These are phyloP conservation scores for Habropoda laboriosa DNA, from an alignment of 1,140 invertebrate genomes.

Conservation along the genomic window DNA sequence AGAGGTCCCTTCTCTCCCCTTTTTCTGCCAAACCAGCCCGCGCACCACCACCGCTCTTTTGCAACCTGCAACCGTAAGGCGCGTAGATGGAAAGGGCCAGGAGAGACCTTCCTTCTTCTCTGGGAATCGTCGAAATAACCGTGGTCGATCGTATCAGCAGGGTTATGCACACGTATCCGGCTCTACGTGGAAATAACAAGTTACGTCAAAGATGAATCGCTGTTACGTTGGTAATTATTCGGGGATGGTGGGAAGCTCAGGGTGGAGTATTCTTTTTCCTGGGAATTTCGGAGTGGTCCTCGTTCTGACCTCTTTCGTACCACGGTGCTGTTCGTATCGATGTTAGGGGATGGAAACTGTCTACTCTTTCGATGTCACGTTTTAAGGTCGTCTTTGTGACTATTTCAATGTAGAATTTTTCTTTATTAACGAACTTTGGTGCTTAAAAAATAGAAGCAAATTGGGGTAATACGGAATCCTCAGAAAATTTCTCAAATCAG, in stretches of 20 bases:
- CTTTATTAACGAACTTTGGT: too few species aligned
- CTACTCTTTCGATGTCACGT: too few species aligned
- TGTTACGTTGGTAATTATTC: slow-evolving; percentile 50
- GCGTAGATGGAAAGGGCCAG: slow-evolving; percentile 20
- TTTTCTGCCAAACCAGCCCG: slow-evolving; percentile 47
- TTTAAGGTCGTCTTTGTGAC: too few species aligned
- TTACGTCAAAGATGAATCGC: slow-evolving; percentile 59
- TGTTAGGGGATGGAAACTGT: too few species aligned
- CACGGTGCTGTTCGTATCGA: too few species aligned
- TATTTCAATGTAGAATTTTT: too few species aligned
- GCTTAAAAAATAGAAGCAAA: too few species aligned
- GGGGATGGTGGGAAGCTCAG: slow-evolving; percentile 26
- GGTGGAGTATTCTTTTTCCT: too few species aligned
- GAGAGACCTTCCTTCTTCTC: slow-evolving; percentile 40
- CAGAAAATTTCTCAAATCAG: too few species aligned
- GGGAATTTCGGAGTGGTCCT: too few species aligned
- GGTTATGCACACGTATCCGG: slow-evolving; percentile 47
- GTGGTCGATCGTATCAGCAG: slow-evolving; percentile 54
- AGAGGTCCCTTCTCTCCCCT: not conserved
- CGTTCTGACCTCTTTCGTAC: too few species aligned
- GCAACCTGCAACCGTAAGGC: slow-evolving; percentile 57
- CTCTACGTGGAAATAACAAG: slow-evolving; percentile 54
- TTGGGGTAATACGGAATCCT: too few species aligned
- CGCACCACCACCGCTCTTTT: not conserved
- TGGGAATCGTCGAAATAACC: slow-evolving; percentile 62